A percentile compares a stretch with the other conserved stretches of the same genome.
Conservation (phyloP, 2,888 invertebrate species). For the Galerucella nymphaeae region DNA sequence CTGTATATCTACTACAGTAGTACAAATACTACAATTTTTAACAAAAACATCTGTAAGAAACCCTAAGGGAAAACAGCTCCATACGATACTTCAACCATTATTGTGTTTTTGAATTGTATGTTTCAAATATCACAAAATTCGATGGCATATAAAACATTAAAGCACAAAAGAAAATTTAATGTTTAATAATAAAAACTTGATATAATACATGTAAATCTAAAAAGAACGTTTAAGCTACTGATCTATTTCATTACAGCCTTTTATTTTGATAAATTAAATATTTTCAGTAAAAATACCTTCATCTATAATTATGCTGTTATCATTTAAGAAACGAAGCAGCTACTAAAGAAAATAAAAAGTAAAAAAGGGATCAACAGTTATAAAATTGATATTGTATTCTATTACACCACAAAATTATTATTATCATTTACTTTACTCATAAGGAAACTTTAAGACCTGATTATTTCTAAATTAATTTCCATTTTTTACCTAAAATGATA, state of each 20-base stretch:
- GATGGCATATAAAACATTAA: constrained; percentile 9
- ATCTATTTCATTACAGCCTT: constrained; percentile 40
- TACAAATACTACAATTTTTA: too few species aligned
- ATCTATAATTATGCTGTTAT: constrained; percentile 13
- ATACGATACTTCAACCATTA: background rate
- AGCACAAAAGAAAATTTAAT: constrained; percentile 13
- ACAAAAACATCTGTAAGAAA: background rate
- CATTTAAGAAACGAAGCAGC: background rate
- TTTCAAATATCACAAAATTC: constrained; percentile 9
- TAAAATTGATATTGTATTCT: background rate
- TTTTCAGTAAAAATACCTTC: constrained; percentile 33
- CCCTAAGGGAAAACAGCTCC: background rate
- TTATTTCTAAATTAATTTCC: background rate
- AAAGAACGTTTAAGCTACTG: constrained; percentile 17
- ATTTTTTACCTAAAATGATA: background rate
- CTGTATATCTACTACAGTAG: too few species aligned
- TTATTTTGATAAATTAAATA: constrained; percentile 36
- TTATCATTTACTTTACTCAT: background rate
- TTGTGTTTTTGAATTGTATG: background rate
- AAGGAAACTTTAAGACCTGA: background rate
- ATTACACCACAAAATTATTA: background rate
- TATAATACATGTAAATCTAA: constrained; percentile 14
- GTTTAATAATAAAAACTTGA: constrained; percentile 23
- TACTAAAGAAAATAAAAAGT: background rate
- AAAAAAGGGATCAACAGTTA: background rate